These are phyloP conservation scores for Pangasius larnaudii DNA, from an alignment of 2,797 vertebrate genomes.

Conservation along the genomic window DNA sequence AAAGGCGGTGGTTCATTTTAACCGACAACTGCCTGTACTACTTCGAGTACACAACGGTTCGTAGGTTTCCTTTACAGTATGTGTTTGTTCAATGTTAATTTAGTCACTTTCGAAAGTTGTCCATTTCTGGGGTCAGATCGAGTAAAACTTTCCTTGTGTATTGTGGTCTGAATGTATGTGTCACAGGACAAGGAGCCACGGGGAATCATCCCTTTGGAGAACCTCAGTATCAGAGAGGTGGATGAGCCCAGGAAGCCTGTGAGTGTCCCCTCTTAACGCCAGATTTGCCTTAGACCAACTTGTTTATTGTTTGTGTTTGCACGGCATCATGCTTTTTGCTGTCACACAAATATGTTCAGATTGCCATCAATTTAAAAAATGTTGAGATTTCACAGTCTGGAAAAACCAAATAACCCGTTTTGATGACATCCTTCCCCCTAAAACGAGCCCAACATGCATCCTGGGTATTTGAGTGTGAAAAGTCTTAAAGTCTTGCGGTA, in stretches of 20 bases:
- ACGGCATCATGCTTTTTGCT: neutral
- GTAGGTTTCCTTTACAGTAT: conserved; percentile 48
- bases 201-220: conserved; percentile 95
- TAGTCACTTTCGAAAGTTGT: neutral
- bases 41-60: conserved; percentile 93
- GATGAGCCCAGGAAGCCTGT: conserved; percentile 96
- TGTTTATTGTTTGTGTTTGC: neutral
- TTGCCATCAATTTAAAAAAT: neutral
- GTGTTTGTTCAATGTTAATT: neutral
- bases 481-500: neutral
- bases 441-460: neutral
- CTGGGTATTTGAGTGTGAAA: neutral
- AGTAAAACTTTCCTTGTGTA: neutral
- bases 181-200: conserved; percentile 93
- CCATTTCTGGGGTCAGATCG: neutral
- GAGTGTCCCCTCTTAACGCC: conserved; percentile 60
- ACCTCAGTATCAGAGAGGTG: conserved; percentile 95
- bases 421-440: no score
- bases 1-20: conserved; percentile 92
- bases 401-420: neutral
- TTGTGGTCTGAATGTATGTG: conserved; percentile 28
- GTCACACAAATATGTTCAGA: neutral
- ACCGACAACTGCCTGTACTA: conserved; percentile 96
- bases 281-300: neutral
- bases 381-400: neutral